These are phyloP conservation scores for Ispidina lecontei DNA, from an alignment of 2,797 vertebrate genomes.

Conservation along the genomic window DNA sequence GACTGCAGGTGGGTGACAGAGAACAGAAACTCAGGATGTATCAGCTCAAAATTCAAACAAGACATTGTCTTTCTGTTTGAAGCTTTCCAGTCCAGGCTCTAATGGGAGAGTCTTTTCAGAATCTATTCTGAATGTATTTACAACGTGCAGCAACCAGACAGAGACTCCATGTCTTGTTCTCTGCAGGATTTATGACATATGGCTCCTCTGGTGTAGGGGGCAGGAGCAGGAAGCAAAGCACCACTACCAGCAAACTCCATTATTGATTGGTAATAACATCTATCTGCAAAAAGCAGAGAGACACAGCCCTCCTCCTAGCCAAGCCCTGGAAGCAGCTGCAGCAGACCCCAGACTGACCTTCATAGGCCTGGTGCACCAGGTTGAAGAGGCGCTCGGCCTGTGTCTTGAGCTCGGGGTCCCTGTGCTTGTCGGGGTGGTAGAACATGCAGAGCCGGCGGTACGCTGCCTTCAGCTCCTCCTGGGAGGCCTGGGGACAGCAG, in stretches of 20 bases:
- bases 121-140: background rate
- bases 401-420: constrained; percentile 92
- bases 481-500: constrained; percentile 85
- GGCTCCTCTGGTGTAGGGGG: background rate
- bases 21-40: background rate
- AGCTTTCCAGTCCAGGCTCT: background rate
- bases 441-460: constrained; percentile 97
- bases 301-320: background rate
- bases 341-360: constrained; percentile 82
- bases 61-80: background rate
- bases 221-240: background rate
- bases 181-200: background rate
- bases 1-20: background rate
- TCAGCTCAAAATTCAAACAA: background rate
- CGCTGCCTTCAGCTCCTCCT: constrained; percentile 94
- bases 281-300: background rate
- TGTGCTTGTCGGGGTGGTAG: constrained; percentile 98
- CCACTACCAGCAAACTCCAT: background rate
- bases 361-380: constrained; percentile 95
- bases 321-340: background rate
- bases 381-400: constrained; percentile 97
- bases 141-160: background rate
- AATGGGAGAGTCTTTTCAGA: background rate
- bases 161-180: background rate
- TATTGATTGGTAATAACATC: background rate